Conservation (phyloP, 2,113 vertebrate species). For the Butastur rufipennis region DNA sequence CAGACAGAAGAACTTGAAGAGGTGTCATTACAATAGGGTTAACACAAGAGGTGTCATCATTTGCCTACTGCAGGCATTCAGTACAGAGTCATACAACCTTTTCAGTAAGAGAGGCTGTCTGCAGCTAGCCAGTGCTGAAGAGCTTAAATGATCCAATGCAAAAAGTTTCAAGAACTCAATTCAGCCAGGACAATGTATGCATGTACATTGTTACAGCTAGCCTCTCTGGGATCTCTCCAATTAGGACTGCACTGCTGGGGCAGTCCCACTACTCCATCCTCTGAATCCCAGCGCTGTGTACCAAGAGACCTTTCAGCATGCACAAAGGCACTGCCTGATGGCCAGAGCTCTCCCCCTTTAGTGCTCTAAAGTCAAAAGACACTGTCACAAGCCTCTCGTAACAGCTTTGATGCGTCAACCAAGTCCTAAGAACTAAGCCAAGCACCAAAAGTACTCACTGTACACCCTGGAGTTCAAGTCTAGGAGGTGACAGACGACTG, state of each 20-base stretch:
- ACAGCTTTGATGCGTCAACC: background rate
- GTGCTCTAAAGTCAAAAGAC: background rate
- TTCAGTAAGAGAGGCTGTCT: background rate
- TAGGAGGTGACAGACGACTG: background rate
- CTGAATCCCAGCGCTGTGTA: background rate
- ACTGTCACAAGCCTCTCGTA: background rate
- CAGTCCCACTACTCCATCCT: background rate
- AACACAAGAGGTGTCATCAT: background rate
- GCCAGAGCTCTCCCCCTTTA: background rate
- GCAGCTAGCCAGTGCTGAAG: background rate
- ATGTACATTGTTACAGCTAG: rapidly evolving
- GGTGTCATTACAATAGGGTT: background rate
- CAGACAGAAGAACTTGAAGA: background rate
- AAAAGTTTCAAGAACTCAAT: background rate
- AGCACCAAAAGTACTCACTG: background rate
- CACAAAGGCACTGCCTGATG: background rate
- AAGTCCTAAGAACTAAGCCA: background rate
- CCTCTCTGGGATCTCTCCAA: no score
- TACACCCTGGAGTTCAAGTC: background rate
- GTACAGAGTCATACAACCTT: background rate
- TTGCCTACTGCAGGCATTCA: background rate
- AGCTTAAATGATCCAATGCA: background rate
- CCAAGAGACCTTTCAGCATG: background rate
- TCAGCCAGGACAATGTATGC: background rate
- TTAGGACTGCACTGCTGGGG: no score